Base-by-base conservation (phyloP, 2,797 vertebrate genomes). In the Aphelocoma californica region DNA sequence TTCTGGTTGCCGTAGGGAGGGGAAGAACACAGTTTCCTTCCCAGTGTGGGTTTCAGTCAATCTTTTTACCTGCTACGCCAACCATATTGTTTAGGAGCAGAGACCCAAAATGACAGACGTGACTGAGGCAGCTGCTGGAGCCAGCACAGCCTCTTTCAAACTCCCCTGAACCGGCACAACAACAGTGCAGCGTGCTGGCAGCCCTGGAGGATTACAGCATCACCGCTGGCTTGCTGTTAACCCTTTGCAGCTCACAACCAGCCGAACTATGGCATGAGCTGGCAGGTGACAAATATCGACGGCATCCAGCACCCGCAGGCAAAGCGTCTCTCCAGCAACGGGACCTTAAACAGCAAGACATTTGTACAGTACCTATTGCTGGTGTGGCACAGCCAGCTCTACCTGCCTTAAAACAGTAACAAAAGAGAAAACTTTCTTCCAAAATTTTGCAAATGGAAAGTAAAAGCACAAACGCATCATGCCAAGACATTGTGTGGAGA, bases 201-300 rank as follows among this genome's bases (percentile, higher is more conserved):
- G 96, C 64, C 94, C 94, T 48, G 85, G 29, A 93, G 93, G 94
- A 97, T 95, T 97, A 90, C 94, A 96, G 92, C 94, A 91, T 60
- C 82, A 42, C 81, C 1, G 58, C 88, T 48, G 88, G 15, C 78
- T 95, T 32, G 29, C 69, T 47, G 32, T 94, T 96, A 97, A 97
- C 94, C 75, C 86, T 88, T 93, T 5, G 7, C 32, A 86, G 79
- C 66, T 67, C 91, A 61, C 70, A 57, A 21, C 40, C 58, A 51
- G 66, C 65, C 34, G 20, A 67, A 25, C 2, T 3, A 18, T 0
- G 28, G 25, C 31, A n/a, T 1, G 14, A 85, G 10, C 45, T 42
- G 24, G 6, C 58, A 20, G 44, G 47, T 14, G 78, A 57, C 50
- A 85, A 92, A 44, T 2, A 64, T 6, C 0, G 26, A 44, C 6